These are phyloP conservation scores for Achlya flavicornis DNA, from an alignment of 2,888 invertebrate species.

Conservation along the genomic window DNA sequence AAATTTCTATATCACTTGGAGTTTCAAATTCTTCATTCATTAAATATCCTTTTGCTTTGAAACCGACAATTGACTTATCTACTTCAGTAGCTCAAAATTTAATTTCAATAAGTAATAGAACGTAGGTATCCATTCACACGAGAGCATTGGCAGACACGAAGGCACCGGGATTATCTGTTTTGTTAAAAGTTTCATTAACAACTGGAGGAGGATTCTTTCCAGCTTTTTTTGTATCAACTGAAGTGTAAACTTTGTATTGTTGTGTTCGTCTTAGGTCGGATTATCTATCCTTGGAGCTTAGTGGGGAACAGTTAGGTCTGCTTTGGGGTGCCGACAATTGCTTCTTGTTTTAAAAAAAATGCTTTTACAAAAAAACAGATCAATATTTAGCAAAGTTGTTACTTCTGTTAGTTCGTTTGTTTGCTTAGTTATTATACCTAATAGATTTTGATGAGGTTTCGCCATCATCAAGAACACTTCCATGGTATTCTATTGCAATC, in stretches of 20 bases:
- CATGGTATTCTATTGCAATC: too few species aligned
- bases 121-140: conserved; percentile 33
- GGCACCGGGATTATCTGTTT: conserved; percentile 66
- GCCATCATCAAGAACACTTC: too few species aligned
- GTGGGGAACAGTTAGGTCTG: conserved; percentile 25
- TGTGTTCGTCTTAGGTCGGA: conserved; percentile 54
- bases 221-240: conserved; percentile 56
- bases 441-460: too few species aligned
- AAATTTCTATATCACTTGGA: not conserved
- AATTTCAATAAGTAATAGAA: conserved; percentile 21
- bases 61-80: conserved; percentile 6
- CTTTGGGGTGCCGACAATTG: conserved; percentile 44
- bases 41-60: not conserved
- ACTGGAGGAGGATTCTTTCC: conserved; percentile 42
- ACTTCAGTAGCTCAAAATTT: conserved; percentile 18
- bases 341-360: conserved; percentile 1
- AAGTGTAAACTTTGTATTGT: conserved; percentile 70
- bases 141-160: conserved; percentile 53
- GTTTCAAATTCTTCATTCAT: not conserved
- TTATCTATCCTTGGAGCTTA: conserved; percentile 22
- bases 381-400: too few species aligned
- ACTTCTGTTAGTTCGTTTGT: too few species aligned
- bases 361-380: not conserved
- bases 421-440: too few species aligned
- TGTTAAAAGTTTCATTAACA: conserved; percentile 68